These are phyloP conservation scores for Iguana delicatissima DNA, from an alignment of 2,797 vertebrate genomes.

Conservation along the genomic window DNA sequence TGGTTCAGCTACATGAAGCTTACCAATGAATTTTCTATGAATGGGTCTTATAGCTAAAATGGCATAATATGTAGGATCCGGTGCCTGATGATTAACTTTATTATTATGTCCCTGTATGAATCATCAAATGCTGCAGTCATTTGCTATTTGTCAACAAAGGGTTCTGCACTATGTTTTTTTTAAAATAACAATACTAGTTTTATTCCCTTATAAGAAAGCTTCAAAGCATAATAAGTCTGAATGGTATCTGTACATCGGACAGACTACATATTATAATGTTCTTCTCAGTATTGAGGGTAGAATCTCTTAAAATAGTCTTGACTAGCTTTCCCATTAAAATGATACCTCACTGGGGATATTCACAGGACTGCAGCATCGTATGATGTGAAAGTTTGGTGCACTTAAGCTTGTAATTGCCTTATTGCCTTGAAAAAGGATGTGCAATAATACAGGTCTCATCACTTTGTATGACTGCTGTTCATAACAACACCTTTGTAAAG, in stretches of 20 bases:
- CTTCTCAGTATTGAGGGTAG: neutral
- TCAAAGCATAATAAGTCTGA: neutral
- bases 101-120: neutral
- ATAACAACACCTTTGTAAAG: neutral
- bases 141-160: neutral
- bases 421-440: neutral
- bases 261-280: neutral
- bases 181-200: neutral
- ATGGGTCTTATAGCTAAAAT: conserved; percentile 10
- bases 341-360: neutral
- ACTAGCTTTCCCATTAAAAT: neutral
- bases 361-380: neutral
- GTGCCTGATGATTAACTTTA: conserved; percentile 21
- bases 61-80: fast-evolving
- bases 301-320: neutral
- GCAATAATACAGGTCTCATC: neutral
- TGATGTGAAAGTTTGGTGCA: neutral
- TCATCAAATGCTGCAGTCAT: neutral
- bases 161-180: neutral
- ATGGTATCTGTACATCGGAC: neutral
- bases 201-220: neutral
- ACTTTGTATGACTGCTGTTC: neutral
- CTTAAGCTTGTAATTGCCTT: neutral
- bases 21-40: conserved; percentile 21
- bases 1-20: neutral